phyloP scores from a whole-genome alignment of 2,797 vertebrate species.

The Hoplostethus mediterraneus region DNA sequence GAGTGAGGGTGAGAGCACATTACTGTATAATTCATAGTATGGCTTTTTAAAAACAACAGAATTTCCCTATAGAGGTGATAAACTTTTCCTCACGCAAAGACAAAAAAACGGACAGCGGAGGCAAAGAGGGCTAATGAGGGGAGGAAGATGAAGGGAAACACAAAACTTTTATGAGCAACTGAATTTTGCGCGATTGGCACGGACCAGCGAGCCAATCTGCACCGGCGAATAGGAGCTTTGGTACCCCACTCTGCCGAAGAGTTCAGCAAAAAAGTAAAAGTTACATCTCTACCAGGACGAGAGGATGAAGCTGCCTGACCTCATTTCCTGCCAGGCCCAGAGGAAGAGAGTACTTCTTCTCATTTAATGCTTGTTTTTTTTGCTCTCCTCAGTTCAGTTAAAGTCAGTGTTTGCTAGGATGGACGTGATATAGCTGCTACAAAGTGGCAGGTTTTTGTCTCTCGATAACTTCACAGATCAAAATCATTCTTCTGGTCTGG shows the following conservation, averaged over 20 bases:
- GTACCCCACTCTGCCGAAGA: conserved; percentile 15
- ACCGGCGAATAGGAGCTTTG: conserved; percentile 12
- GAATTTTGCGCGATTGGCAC: conserved; percentile 46
- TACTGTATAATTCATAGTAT: conserved; percentile 62
- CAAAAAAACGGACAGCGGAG: conserved; percentile 43
- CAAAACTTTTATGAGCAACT: conserved; percentile 48
- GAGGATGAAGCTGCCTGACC: conserved; percentile 37
- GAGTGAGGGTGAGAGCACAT: conserved; percentile 46
- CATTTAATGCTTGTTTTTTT: conserved; percentile 61
- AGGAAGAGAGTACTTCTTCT: conserved; percentile 35
- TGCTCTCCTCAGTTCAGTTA: conserved; percentile 2
- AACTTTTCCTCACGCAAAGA: conserved; percentile 64
- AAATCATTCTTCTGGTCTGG: too few species aligned
- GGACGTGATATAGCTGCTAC: conserved; percentile 24
- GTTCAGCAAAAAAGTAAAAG: conserved; percentile 28
- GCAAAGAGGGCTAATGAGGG: conserved; percentile 57
- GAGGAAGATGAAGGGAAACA: conserved; percentile 49
- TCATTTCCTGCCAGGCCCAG: conserved; percentile 41
- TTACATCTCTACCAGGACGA: conserved; percentile 28
- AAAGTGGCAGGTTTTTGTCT: conserved; percentile 23
- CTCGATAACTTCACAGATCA: neutral
- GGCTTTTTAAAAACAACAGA: conserved; percentile 56
- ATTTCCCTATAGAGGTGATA: conserved; percentile 57
- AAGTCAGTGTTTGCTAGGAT: conserved; percentile 33
- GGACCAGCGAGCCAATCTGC: neutral